Base-by-base conservation (phyloP, 2,113 vertebrate species). In the Labrus mixtus region DNA sequence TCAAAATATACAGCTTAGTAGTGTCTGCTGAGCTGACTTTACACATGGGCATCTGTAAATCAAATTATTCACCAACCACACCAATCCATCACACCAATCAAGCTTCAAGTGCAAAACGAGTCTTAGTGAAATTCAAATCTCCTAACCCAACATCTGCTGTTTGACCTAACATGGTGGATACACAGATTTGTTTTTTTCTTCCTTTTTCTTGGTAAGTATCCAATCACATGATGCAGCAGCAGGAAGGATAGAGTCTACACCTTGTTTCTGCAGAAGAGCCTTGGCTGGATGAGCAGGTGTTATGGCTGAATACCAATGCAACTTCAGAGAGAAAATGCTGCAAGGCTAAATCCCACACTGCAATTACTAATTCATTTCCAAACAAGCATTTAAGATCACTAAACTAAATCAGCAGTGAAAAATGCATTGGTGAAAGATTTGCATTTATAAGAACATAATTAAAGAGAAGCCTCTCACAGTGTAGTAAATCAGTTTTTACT, bases 221-320 rank as follows among this genome's bases (percentile, higher is more conserved):
- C 43, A 72, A 80, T 83, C 41, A 36, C 46, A 39, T 2, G 8
- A 41, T 10, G 51, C 54, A 33, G 53, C 29, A 46, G 67, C 33
- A 62, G 39, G 62, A 81, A 65, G 70, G 51, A 68, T 63, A 76
- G 54, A 36, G 58, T 82, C 68, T 10, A 60, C 45, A 48, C 57
- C 51, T 54, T 8, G 45, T 80, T 83, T 45, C 45, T 73, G 78
- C 48, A 61, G 69, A 67, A 73, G 75, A 78, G 68, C 73, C 75
- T 71, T 65, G 68, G 62, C 58, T 86, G 59, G 65, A 62, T 68
- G 77, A 84, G 74, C 86, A 87, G 78, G 84, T 91, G 85, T 79
- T 73, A 66, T 48, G 65, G 54, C 68, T 87, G 81, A 86, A 89
- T 84, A 88, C 58, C 79, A 80, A 80, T 68, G 33, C 54, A 73